Conservation (phyloP, 2,888 invertebrate genomes). For the Apocheima hispidaria region DNA sequence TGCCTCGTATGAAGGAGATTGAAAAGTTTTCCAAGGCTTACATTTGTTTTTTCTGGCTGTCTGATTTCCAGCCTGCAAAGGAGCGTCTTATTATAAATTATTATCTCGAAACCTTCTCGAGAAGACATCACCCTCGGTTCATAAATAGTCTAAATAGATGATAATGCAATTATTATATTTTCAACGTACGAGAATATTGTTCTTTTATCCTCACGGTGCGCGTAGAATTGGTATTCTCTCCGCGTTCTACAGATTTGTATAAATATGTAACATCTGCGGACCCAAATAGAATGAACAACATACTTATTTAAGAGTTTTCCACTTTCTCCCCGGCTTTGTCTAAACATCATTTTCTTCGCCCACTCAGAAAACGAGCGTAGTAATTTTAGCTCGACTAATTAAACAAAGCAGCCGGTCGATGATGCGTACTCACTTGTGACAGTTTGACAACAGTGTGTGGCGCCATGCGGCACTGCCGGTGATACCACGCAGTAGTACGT, state of each 20-base stretch:
- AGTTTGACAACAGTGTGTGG: slow-evolving; percentile 65
- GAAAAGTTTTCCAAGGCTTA: slow-evolving; percentile 62
- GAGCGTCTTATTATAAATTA: slow-evolving; percentile 66
- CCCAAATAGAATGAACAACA: slow-evolving; percentile 30
- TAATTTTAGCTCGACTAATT: slow-evolving; percentile 70
- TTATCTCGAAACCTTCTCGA: slow-evolving; percentile 65
- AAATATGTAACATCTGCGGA: slow-evolving; percentile 32
- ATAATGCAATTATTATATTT: slow-evolving; percentile 42
- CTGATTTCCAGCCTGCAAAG: slow-evolving; percentile 58
- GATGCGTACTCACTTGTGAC: slow-evolving; percentile 67
- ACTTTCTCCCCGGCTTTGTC: slow-evolving; percentile 28
- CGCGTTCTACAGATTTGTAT: slow-evolving; percentile 30
- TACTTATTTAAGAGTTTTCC: slow-evolving; percentile 32
- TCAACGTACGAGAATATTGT: slow-evolving; percentile 27
- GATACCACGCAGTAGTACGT: slow-evolving; percentile 50
- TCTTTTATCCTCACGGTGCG: slow-evolving; percentile 34
- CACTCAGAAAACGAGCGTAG: slow-evolving; percentile 53
- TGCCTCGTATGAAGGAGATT: slow-evolving; percentile 57
- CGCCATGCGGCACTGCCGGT: slow-evolving; percentile 58
- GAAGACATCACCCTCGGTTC: slow-evolving; percentile 58
- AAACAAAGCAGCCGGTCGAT: slow-evolving; percentile 55
- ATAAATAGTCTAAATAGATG: slow-evolving; percentile 33
- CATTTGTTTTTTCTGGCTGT: slow-evolving; percentile 68
- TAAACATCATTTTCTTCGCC: slow-evolving; percentile 38
- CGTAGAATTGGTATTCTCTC: slow-evolving; percentile 27